Conservation (phyloP, 2,113 vertebrate species). For the Synodontis membranacea region DNA sequence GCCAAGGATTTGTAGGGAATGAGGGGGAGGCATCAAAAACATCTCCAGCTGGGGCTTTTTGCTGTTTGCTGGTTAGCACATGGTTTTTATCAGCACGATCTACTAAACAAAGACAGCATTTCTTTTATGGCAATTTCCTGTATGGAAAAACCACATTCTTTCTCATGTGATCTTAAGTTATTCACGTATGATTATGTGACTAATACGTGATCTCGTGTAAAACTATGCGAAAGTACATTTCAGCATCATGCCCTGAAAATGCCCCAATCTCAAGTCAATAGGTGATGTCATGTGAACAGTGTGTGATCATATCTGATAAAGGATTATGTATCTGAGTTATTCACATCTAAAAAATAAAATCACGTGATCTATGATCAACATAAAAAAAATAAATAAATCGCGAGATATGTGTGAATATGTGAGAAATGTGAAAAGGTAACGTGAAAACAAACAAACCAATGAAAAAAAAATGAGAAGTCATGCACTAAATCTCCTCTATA, state of each 20-base stretch:
- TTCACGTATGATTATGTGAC: not conserved
- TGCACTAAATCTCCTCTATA: not conserved
- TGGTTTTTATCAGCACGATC: not conserved
- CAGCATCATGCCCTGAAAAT: not conserved
- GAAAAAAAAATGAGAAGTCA: not conserved
- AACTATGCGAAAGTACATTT: not conserved
- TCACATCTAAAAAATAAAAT: not conserved
- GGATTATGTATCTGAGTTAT: not conserved
- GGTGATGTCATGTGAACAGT: not conserved
- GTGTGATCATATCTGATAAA: not conserved
- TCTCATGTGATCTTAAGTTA: not conserved
- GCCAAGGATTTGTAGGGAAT: conserved; percentile 8
- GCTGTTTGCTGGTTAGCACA: not conserved
- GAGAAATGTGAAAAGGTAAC: not conserved
- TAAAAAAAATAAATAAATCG: not conserved
- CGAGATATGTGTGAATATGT: not conserved
- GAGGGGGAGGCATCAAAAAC: not conserved
- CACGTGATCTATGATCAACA: not conserved
- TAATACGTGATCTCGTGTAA: not conserved
- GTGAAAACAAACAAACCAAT: not conserved
- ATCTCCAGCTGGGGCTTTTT: not conserved
- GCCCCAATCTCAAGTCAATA: not conserved
- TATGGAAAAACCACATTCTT: not conserved
- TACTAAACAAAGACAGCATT: not conserved
- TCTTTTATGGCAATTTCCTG: not conserved